Evolutionary conservation across 2,797 vertebrate genomes (phyloP).

Genomic region (Cetoscarus ocellatus): DNA sequence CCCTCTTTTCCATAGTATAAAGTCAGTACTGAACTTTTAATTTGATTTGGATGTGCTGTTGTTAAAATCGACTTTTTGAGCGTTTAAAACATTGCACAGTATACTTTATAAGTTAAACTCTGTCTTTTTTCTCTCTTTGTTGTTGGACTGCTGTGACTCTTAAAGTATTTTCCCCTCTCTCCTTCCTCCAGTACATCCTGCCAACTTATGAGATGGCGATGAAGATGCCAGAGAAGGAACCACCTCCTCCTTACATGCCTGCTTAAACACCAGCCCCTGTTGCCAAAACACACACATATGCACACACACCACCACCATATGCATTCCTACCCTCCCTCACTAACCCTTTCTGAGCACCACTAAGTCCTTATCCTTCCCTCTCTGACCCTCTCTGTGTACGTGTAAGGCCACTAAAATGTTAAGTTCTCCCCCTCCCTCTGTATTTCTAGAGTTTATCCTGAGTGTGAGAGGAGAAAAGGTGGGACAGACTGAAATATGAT

Average conservation of each 20-base stretch:
- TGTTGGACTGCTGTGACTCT: too few relatives aligned
- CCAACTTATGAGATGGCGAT: constrained; percentile 99
- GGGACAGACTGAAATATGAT: constrained; percentile 36
- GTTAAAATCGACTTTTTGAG: too few relatives aligned
- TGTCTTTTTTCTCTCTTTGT: too few relatives aligned
- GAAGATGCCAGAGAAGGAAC: constrained; percentile 98
- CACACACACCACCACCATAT: constrained; percentile 44
- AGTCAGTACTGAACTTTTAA: too few relatives aligned
- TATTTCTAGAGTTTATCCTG: constrained; percentile 71
- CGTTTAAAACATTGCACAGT: too few relatives aligned
- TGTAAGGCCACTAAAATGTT: constrained; percentile 78
- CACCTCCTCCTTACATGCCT: constrained; percentile 96
- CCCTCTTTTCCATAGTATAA: too few relatives aligned
- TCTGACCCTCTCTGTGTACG: constrained; percentile 46
- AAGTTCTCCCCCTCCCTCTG: constrained; percentile 80
- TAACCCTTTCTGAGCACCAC: constrained; percentile 37
- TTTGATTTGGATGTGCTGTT: too few relatives aligned
- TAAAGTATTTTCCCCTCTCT: neutral
- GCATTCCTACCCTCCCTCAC: constrained; percentile 69
- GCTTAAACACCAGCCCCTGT: constrained; percentile 84
- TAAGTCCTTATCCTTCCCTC: constrained; percentile 11
- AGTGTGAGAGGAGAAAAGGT: constrained; percentile 33
- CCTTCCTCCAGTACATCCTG: constrained; percentile 89
- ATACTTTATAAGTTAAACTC: too few relatives aligned
- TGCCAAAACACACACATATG: constrained; percentile 57